Evolutionary conservation across 2,113 vertebrate species (phyloP).

Genomic region (Bubo blakistoni): DNA sequence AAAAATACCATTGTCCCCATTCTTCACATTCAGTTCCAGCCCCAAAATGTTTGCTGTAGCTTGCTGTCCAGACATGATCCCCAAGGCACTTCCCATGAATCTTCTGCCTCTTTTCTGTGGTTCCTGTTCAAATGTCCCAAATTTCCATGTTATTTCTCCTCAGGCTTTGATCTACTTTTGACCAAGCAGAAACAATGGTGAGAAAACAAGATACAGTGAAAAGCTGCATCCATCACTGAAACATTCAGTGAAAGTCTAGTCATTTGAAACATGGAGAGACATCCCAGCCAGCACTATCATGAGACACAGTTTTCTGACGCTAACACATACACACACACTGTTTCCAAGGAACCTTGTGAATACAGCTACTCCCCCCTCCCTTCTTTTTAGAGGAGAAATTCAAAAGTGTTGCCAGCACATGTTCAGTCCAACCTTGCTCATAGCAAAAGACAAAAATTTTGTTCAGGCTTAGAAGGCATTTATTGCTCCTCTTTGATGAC

Average conservation of each 20-base stretch:
- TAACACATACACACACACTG: not conserved
- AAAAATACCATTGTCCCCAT: not conserved
- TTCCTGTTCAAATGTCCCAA: not conserved
- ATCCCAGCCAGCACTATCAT: not conserved
- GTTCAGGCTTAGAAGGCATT: not conserved
- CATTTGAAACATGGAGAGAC: not conserved
- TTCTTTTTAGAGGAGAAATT: not conserved
- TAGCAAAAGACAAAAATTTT: not conserved
- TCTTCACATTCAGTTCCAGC: not conserved
- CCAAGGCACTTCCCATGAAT: not conserved
- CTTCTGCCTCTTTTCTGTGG: not conserved
- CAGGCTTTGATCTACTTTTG: not conserved
- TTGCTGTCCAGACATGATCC: not conserved
- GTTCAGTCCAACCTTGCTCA: not conserved
- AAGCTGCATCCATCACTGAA: not conserved
- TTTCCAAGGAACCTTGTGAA: not conserved
- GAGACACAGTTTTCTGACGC: not conserved
- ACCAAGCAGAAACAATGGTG: not conserved
- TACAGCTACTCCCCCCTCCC: not conserved
- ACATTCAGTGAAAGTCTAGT: not conserved
- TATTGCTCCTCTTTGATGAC: not conserved
- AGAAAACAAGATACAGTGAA: not conserved
- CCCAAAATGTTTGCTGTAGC: not conserved
- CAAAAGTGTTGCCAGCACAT: not conserved
- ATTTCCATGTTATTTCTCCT: not conserved